These are phyloP conservation scores for Brachycybe producta DNA, from an alignment of 2,888 invertebrate genomes.

Conservation along the genomic window DNA sequence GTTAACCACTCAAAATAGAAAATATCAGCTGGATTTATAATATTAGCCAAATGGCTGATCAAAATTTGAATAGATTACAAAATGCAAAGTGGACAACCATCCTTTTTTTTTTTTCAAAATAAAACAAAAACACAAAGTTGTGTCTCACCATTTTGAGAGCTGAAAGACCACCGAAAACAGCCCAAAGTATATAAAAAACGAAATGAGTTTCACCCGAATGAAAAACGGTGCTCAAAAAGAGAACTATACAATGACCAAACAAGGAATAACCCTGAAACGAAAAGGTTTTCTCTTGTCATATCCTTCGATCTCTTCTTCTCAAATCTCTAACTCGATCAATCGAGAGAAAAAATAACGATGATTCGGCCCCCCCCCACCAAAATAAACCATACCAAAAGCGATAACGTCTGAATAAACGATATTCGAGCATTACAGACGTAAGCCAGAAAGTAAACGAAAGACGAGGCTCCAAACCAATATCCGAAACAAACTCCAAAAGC, in stretches of 20 bases:
- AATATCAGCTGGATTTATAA: no score
- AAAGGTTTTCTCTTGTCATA: no score
- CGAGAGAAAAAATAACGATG: background rate
- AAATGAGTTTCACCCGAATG: conserved; percentile 37
- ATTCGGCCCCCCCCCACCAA: no score
- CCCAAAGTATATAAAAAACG: conserved; percentile 36
- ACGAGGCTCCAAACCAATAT: conserved; percentile 38
- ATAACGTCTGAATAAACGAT: conserved; percentile 34
- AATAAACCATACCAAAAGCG: conserved; percentile 33
- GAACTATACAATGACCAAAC: conserved; percentile 37
- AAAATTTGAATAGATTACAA: no score
- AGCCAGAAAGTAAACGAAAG: conserved; percentile 32
- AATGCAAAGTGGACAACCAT: no score
- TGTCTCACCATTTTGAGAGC: conserved; percentile 35
- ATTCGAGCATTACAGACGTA: conserved; percentile 36
- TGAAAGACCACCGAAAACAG: conserved; percentile 35
- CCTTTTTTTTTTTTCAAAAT: no score
- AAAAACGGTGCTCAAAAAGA: conserved; percentile 35
- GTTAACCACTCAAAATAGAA: no score
- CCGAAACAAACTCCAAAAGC: conserved; percentile 39
- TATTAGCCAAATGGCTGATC: no score
- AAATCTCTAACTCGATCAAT: background rate
- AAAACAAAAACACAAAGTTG: no score
- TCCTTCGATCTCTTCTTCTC: no score
- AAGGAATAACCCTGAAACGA: conserved; percentile 38